Conservation (phyloP, 2,113 vertebrate species). For the Cephalopholis sonnerati region DNA sequence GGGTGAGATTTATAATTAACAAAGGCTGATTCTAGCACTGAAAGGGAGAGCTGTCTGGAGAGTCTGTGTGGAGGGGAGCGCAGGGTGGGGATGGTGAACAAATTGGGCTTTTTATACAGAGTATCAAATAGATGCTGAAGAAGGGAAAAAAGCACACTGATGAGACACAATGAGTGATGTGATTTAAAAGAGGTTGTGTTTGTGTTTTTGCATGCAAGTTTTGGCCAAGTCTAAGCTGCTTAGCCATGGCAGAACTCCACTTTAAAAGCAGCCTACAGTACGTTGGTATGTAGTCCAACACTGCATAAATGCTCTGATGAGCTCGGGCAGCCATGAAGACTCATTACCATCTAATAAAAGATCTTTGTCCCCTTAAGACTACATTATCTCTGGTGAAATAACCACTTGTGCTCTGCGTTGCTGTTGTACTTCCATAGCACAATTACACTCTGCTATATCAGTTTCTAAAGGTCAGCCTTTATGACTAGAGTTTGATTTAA, state of each 20-base stretch:
- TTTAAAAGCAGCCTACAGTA: constrained; percentile 30
- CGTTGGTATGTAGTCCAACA: constrained; percentile 23
- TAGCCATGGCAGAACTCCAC: constrained; percentile 27
- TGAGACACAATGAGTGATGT: constrained; percentile 36
- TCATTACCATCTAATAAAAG: constrained; percentile 56
- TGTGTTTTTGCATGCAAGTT: constrained; percentile 47
- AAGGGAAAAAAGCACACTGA: not conserved
- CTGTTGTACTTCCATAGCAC: not conserved
- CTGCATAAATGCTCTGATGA: constrained; percentile 51
- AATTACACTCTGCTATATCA: not conserved
- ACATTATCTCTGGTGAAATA: constrained; percentile 37
- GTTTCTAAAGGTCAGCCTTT: constrained; percentile 24
- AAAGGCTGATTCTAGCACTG: constrained; percentile 60
- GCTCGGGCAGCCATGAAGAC: constrained; percentile 57
- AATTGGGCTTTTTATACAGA: constrained; percentile 57
- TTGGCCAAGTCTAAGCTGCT: constrained; percentile 50
- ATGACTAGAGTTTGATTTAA: not conserved
- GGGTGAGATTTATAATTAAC: constrained; percentile 72
- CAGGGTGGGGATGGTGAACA: constrained; percentile 44
- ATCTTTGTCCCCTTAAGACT: constrained; percentile 50
- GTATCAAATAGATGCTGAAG: constrained; percentile 39
- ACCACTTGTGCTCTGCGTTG: not conserved
- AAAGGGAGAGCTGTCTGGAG: constrained; percentile 62
- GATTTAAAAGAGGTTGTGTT: constrained; percentile 33
- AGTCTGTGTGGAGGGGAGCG: constrained; percentile 31